A percentile compares a stretch with the other conserved stretches of the same genome.
These are phyloP conservation scores for Prenolepis imparis DNA, from an alignment of 2,888 invertebrate species.

Conservation along the genomic window DNA sequence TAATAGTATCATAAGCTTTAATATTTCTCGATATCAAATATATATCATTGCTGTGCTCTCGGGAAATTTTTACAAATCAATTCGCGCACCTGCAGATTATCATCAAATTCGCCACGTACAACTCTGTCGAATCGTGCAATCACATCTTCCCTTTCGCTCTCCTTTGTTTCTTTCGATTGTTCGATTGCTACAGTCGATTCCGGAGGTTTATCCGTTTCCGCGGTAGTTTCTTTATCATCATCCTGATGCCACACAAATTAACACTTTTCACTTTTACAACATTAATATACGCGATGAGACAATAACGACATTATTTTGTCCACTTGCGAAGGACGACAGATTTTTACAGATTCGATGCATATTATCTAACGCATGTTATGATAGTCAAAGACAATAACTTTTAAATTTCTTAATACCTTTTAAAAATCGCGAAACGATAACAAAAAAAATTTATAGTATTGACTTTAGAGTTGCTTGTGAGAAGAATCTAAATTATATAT, in stretches of 20 bases:
- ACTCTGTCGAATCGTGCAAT: conserved; percentile 82
- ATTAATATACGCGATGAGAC: conserved; percentile 38
- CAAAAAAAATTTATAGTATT: background rate
- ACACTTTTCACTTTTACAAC: conserved; percentile 49
- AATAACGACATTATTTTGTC: conserved; percentile 37
- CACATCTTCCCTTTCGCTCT: conserved; percentile 82
- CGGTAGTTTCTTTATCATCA: conserved; percentile 62
- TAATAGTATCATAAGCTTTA: background rate
- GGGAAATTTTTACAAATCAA: background rate
- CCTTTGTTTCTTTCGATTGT: conserved; percentile 74
- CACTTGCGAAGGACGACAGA: conserved; percentile 61
- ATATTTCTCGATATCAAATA: background rate
- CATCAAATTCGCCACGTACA: conserved; percentile 76
- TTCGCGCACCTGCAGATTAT: conserved; percentile 76
- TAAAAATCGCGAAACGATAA: background rate
- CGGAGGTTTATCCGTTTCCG: conserved; percentile 54
- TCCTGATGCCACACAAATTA: conserved; percentile 71
- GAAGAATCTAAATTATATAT: background rate
- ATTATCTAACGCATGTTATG: background rate
- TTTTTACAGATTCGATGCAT: background rate
- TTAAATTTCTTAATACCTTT: background rate
- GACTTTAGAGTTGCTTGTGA: background rate
- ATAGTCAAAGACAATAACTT: background rate
- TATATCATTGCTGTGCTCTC: background rate
- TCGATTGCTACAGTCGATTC: conserved; percentile 48